Percentiles rank a stretch among this genome's conserved stretches.
These are phyloP conservation scores for Aegypius monachus DNA, from an alignment of 2,113 vertebrate species.

Conservation along the genomic window DNA sequence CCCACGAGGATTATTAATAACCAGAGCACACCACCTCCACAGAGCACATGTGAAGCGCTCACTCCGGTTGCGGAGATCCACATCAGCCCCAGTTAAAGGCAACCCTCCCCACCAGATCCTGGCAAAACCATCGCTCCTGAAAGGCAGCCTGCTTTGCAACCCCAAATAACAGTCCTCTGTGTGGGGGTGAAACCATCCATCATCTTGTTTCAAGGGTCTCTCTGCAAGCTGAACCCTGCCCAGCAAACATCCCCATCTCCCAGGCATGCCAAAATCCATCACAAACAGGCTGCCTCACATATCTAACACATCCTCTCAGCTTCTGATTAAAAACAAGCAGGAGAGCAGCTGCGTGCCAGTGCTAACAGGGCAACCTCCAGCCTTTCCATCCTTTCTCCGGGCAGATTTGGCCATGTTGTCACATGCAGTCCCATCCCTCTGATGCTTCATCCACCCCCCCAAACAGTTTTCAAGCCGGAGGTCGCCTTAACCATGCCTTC, in stretches of 20 bases:
- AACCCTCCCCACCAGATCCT: neutral
- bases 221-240: neutral
- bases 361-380: no score
- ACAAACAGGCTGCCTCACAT: neutral
- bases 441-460: fast-evolving
- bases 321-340: no score
- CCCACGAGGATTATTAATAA: neutral
- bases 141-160: neutral
- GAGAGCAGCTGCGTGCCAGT: neutral
- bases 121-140: neutral
- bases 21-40: neutral
- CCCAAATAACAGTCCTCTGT: fast-evolving
- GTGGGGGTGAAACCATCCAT: neutral
- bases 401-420: neutral
- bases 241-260: neutral
- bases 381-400: neutral
- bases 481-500: neutral
- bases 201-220: neutral
- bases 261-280: neutral
- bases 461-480: neutral
- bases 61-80: fast-evolving
- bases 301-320: neutral
- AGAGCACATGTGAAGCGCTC: neutral
- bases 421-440: neutral
- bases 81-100: fast-evolving